A percentile compares a stretch with the other conserved stretches of the same genome.
Evolutionary conservation across 1,140 invertebrate species (phyloP).

Genomic region (Dolichoris vasculosae): DNA sequence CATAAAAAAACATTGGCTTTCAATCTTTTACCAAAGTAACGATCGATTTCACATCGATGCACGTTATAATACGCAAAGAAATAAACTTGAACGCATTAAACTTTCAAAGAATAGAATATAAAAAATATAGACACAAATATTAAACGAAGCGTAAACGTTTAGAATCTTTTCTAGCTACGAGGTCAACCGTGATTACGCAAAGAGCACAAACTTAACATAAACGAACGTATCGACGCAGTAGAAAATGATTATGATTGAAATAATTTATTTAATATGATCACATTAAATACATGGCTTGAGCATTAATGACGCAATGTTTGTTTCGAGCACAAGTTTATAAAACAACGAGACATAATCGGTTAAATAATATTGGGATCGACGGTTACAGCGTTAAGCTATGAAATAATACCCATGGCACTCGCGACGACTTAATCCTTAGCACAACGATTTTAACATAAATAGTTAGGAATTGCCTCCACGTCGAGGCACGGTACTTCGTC

Average conservation of each 20-base stretch:
- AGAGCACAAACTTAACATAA: too few species aligned
- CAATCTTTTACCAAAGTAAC: too few species aligned
- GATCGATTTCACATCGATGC: too few species aligned
- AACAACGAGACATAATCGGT: slow-evolving; percentile 40
- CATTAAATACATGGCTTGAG: slow-evolving; percentile 60
- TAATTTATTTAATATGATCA: slow-evolving; percentile 60
- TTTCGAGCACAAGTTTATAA: neutral
- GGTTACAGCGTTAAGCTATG: slow-evolving; percentile 29
- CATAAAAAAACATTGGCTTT: too few species aligned
- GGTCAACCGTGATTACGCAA: too few species aligned
- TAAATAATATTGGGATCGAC: slow-evolving; percentile 46
- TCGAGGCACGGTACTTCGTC: slow-evolving; percentile 24
- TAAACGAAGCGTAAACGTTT: too few species aligned
- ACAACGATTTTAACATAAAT: slow-evolving; percentile 22
- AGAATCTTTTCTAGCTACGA: too few species aligned
- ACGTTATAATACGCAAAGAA: too few species aligned
- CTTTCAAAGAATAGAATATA: too few species aligned
- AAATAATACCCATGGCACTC: neutral
- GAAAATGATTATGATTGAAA: slow-evolving; percentile 43
- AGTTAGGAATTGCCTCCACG: slow-evolving; percentile 14
- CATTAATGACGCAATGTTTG: slow-evolving; percentile 47
- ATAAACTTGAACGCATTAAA: too few species aligned
- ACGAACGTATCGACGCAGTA: neutral
- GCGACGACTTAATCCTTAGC: neutral
- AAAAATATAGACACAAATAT: too few species aligned